Evolutionary conservation across 2,888 invertebrate genomes (phyloP).

Genomic region (Aphodius granarius): DNA sequence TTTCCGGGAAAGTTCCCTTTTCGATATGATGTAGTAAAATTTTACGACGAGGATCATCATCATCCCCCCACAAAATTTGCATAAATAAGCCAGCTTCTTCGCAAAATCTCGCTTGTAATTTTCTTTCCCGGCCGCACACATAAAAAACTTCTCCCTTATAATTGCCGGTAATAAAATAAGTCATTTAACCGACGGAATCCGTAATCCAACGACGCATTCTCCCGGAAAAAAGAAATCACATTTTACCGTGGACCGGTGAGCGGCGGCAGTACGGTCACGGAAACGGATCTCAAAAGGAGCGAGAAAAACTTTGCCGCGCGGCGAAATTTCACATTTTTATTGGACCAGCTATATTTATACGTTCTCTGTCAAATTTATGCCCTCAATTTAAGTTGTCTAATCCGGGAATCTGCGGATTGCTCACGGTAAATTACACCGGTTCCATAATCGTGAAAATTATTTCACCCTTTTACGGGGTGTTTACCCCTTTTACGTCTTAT

Average conservation of each 20-base stretch:
- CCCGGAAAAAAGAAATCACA: background rate
- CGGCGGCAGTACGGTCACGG: background rate
- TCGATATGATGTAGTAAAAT: background rate
- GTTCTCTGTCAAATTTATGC: background rate
- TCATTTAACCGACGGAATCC: slow-evolving; percentile 5
- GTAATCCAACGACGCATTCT: background rate
- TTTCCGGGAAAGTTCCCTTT: background rate
- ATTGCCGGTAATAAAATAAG: slow-evolving; percentile 14
- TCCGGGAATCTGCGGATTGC: background rate
- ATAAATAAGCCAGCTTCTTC: background rate
- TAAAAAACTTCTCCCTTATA: slow-evolving; percentile 1
- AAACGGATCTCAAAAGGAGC: background rate
- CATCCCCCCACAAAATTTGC: background rate
- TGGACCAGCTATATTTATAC: background rate
- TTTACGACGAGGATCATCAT: background rate
- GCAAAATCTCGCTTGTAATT: background rate
- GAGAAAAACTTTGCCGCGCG: background rate
- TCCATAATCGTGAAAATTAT: background rate
- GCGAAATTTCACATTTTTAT: background rate
- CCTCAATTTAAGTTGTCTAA: background rate
- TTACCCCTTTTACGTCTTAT: background rate
- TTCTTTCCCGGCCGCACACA: background rate
- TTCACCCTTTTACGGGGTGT: background rate
- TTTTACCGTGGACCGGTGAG: background rate
- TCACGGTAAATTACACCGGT: background rate